These are phyloP conservation scores for Mico argentatus DNA, from an alignment of 2,797 vertebrate species.

Conservation along the genomic window DNA sequence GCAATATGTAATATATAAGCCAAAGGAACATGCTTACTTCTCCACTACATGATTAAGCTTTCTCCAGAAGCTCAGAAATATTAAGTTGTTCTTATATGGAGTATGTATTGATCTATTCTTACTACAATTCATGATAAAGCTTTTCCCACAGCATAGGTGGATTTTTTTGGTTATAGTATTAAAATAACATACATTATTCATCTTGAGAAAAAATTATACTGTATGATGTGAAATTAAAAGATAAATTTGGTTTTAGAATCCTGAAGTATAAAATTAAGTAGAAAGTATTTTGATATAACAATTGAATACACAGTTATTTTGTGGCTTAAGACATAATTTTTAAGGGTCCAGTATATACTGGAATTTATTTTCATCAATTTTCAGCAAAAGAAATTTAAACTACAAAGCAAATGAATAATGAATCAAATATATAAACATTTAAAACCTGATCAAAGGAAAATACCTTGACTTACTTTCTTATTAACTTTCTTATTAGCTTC, in stretches of 20 bases:
- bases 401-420: neutral
- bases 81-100: neutral
- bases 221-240: neutral
- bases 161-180: conserved; percentile 19
- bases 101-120: neutral
- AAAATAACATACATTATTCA: neutral
- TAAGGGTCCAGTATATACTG: neutral
- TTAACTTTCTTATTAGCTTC: neutral
- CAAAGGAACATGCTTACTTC: neutral
- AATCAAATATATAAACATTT: neutral
- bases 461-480: neutral
- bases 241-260: conserved; percentile 45
- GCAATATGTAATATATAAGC: neutral
- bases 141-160: neutral
- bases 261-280: neutral
- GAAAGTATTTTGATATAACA: neutral
- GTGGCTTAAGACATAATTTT: neutral
- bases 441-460: neutral
- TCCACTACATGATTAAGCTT: neutral
- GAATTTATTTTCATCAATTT: neutral
- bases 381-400: conserved; percentile 30
- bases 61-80: neutral
- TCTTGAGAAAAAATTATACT: conserved; percentile 9
- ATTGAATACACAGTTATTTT: conserved; percentile 6
- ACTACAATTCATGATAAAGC: neutral